Evolutionary conservation across 1,140 invertebrate species (phyloP), one percentile per base, ranked within the genome.

Genomic region (Drosophila mauritiana): DNA sequence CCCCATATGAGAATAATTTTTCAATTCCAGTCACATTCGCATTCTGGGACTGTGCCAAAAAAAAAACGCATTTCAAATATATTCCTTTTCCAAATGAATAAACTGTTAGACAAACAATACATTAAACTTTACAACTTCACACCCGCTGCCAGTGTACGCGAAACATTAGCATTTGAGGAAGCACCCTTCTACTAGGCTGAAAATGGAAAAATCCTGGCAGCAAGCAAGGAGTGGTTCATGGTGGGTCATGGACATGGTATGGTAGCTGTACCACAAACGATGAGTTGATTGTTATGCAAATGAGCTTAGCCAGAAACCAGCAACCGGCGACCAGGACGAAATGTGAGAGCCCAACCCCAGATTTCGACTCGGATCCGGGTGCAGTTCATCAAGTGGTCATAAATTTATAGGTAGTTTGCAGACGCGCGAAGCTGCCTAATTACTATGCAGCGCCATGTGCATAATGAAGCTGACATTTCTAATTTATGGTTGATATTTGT

Each of bases 61-160:
- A 52, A 68, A 52, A 68, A 69, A 48, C 5, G 37, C 20, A 69
- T 68, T 68, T 55, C 40, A 46, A 69, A 70, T 48, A 70, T 70
- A 57, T 73, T 83, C 65, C 48, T 62, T 77, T 88, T 88, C 84
- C 84, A 88, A 88, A 88, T 89, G 84, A 88, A 89, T 88, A 89
- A 88, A 88, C 84, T 89, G 84, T 78, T 89, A 89, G 77, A 80
- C 84, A 89, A 89, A 89, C 84, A 89, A 90, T 89, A 80, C 80
- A 86, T 86, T 90, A 90, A 89, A 89, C 80, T 89, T 89, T 89
- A 89, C 84, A 89, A 89, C 84, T 89, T 89, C 84, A 89, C 84
- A 89, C 84, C 84, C 84, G 84, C 84, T 65, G 84, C 48, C 70
- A 73, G 63, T 65, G 61, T 63, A 80, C 49, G 62, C 34, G 78